Percentiles rank a stretch among this genome's conserved stretches.
Conservation (phyloP, 2,888 invertebrate species). For the Brenthis hecate region DNA sequence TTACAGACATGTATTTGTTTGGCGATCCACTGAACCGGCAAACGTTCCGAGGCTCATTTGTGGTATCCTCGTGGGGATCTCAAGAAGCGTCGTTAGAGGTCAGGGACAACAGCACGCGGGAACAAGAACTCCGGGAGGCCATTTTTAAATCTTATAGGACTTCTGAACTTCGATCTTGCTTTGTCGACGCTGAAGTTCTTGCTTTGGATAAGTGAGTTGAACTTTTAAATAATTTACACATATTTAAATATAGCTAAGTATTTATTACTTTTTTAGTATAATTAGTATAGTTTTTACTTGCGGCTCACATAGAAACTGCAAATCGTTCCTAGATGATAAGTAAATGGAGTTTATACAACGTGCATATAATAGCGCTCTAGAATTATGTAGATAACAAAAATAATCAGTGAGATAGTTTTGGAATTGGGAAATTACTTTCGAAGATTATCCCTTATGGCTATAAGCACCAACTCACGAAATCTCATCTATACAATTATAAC, state of each 20-base stretch:
- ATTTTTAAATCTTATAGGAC: constrained; percentile 88
- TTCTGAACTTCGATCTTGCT: constrained; percentile 89
- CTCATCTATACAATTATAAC: too few species aligned
- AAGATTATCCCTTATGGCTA: too few species aligned
- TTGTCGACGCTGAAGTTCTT: constrained; percentile 89
- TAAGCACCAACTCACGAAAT: too few species aligned
- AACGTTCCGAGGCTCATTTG: constrained; percentile 91
- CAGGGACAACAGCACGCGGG: constrained; percentile 87
- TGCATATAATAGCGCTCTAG: too few species aligned
- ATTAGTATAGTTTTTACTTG: too few species aligned
- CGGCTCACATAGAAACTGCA: too few species aligned
- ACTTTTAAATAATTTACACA: neutral
- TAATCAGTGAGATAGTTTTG: too few species aligned
- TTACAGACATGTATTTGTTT: constrained; percentile 88
- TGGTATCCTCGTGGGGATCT: constrained; percentile 87
- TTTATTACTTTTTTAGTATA: too few species aligned
- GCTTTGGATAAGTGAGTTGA: constrained; percentile 90
- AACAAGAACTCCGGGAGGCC: constrained; percentile 88
- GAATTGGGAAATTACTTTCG: too few species aligned
- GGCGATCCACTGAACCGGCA: constrained; percentile 89
- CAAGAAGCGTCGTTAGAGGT: constrained; percentile 85
- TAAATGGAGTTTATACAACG: too few species aligned
- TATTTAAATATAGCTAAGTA: neutral
- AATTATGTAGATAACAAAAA: too few species aligned
- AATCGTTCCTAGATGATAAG: too few species aligned